Base-by-base conservation (phyloP, 2,113 vertebrate species). In the Girardinichthys multiradiatus region DNA sequence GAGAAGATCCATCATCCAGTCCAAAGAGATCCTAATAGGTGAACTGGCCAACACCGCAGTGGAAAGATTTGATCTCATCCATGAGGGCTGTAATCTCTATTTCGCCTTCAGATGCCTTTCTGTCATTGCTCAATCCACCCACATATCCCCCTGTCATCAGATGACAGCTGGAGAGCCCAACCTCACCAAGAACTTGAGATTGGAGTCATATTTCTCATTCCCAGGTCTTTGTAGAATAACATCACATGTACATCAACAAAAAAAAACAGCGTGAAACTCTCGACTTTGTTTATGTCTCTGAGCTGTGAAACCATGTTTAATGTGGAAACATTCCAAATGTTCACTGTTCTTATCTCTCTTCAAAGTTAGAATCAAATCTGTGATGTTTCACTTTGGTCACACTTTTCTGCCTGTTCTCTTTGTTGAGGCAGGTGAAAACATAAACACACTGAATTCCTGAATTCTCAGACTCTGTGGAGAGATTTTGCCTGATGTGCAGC, bases 21-120 rank as follows among this genome's bases (percentile, higher is more conserved):
- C 79, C 77, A 60, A 69, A 74, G 64, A 79, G 90, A 91, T 91
- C 91, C 79, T 90, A 85, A 83, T 8, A 76, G 73, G 80, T 37
- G 83, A 76, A 74, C 68, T 64, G 24, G 42, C 81, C 75, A 70
- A 1, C 48, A 0, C 2, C 0, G 35, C 76, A 68, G 81, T 79
- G 76, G 80, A 77, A 71, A 89, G 76, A 76, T 86, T 74, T 54
- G 76, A 70, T 82, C 77, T 45, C 59, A 57, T 80, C 84, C 68
- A 26, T 8, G 9, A 68, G 35, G 27, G 69, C 42, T 4, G 9
- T 6, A n/a, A 28, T 77, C 68, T 80, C 33, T 42, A 1, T 86
- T 68, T 84, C 82, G 79, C 85, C 83, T 86, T 91, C 89, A 81
- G 77, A 85, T 27, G 61, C 60, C 79, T 82, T 64, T 0, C 65